Percentiles rank a stretch among this genome's conserved stretches.
Evolutionary conservation across 2,888 invertebrate species (phyloP).

Genomic region (Plusia festucae): DNA sequence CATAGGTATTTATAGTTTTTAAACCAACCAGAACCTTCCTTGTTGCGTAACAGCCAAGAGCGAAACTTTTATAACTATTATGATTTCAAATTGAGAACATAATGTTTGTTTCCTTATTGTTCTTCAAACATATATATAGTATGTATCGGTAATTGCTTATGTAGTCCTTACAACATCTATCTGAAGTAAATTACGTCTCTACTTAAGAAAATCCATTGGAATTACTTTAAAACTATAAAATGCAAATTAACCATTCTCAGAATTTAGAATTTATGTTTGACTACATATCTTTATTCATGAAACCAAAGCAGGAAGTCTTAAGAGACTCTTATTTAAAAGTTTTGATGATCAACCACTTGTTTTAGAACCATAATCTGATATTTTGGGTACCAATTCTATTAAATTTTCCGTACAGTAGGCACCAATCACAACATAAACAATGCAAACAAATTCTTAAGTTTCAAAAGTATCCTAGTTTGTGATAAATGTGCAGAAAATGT

Average conservation of each 20-base stretch:
- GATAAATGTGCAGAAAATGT: too few relatives aligned
- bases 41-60: background rate
- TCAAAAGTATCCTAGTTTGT: background rate
- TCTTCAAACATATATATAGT: background rate
- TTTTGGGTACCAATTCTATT: background rate
- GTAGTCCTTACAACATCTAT: background rate
- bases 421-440: background rate
- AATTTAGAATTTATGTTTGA: background rate
- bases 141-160: background rate
- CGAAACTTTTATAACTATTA: background rate
- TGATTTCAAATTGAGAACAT: constrained; percentile 5
- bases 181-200: background rate
- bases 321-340: background rate
- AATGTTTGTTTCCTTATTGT: background rate
- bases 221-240: background rate
- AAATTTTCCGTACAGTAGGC: background rate
- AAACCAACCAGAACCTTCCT: background rate
- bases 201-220: background rate
- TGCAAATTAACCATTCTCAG: background rate
- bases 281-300: constrained; percentile 1
- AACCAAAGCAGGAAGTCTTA: background rate
- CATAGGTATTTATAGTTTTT: background rate
- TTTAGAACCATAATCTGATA: background rate
- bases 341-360: background rate
- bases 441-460: background rate